Evolutionary conservation across 1,140 invertebrate species (phyloP).

Genomic region (Meteorus sp.): DNA sequence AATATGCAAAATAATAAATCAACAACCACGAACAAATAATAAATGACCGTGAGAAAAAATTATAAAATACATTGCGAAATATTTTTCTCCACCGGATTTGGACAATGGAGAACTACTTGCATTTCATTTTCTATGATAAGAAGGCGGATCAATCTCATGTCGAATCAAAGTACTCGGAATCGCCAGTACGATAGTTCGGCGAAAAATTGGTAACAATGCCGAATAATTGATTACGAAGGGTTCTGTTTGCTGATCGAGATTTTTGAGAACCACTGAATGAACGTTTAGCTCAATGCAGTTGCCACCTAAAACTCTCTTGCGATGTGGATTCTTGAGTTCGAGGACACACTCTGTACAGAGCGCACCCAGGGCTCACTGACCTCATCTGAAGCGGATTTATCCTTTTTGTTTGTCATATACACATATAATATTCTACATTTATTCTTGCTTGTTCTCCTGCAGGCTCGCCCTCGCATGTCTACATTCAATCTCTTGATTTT

Average conservation of each 20-base stretch:
- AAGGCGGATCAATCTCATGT: background rate
- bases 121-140: too few relatives aligned
- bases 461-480: constrained; percentile 24
- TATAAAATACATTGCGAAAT: too few relatives aligned
- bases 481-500: constrained; percentile 35
- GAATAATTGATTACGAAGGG: background rate
- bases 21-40: too few relatives aligned
- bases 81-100: too few relatives aligned
- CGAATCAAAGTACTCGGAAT: background rate
- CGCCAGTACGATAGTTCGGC: too few relatives aligned
- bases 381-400: constrained; percentile 14
- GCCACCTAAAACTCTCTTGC: constrained; percentile 31
- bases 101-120: too few relatives aligned
- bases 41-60: too few relatives aligned
- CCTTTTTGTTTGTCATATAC: too few relatives aligned
- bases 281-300: constrained; percentile 37
- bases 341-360: too few relatives aligned
- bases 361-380: constrained; percentile 50
- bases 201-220: constrained; percentile 1
- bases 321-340: constrained; percentile 28
- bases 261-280: constrained; percentile 41
- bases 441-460: background rate
- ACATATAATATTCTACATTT: too few relatives aligned
- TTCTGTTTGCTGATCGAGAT: constrained; percentile 2
- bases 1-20: too few relatives aligned